Base-by-base conservation (phyloP, 37 sponge, comb jelly and placozoan species). In the Tethya wilhelma region DNA sequence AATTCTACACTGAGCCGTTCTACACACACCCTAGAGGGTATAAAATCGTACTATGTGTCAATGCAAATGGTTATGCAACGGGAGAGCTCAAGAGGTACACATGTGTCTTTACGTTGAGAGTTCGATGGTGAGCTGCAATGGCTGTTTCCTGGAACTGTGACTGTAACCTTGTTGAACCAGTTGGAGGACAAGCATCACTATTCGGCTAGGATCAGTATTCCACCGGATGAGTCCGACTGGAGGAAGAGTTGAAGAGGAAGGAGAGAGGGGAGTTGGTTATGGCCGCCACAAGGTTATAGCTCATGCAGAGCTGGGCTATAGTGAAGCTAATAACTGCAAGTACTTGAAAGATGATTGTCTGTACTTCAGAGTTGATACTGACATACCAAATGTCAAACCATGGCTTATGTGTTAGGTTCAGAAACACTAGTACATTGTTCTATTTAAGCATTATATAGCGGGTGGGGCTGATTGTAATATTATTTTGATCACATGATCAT, bases 321-420 rank as follows among this genome's bases (percentile, higher is more conserved):
- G 71, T 1, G 29, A 33, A 56, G 72, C 30, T 25, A 59, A 85
- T 29, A 71, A 71, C 30, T 78, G 79, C 43, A 72, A 78, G 36
- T 77, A 71, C 39, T 59, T 85, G 69, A 85, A 85, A 33, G 78
- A 78, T 31, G 88, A 87, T 40, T 33, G 45, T 45, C 36, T 87
- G 4, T 74, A 64, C 59, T 87, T 87, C 42, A 72, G 88, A 41
- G 62, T 87, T 64, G 19, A 1, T 17, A 60, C 59, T 4, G 69
- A 69, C n/a, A 69, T 55, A 9, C 73, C 55, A 1, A 43, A 33
- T 46, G 36, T 34, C 55, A 72, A 72, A 33, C 73, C 73, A 5
- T 72, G 73, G 73, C 55, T 72, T 5, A 11, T 34, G 6, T 72
- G 73, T 28, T 32, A n/a, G n/a, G n/a, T n/a, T n/a, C n/a, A n/a